These are phyloP conservation scores for Crioceris asparagi DNA, from an alignment of 2,888 invertebrate species.

Conservation along the genomic window DNA sequence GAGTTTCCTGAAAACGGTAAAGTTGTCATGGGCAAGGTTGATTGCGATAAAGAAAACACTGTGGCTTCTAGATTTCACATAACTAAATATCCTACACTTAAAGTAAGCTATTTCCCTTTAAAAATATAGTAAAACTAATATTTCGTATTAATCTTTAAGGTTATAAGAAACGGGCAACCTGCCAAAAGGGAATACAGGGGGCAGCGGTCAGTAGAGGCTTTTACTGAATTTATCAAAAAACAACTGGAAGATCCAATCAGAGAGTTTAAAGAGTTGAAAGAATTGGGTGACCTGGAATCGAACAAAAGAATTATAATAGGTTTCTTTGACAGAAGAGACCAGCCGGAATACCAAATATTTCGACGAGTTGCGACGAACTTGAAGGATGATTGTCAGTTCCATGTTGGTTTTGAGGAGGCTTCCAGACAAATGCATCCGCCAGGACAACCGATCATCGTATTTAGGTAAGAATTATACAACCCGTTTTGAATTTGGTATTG, in stretches of 20 bases:
- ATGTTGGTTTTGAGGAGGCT: conserved; percentile 79
- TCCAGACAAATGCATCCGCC: conserved; percentile 78
- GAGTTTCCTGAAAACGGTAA: conserved; percentile 71
- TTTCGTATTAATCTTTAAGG: too few species aligned
- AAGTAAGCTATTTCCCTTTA: conserved; percentile 39
- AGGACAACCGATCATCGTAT: conserved; percentile 72
- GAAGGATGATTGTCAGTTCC: conserved; percentile 93
- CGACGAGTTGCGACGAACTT: conserved; percentile 74
- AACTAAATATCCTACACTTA: conserved; percentile 96
- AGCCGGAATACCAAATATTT: conserved; percentile 70
- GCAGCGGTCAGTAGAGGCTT: conserved; percentile 81
- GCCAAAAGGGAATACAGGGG: conserved; percentile 85
- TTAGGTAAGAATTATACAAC: conserved; percentile 29
- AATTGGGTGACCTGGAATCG: conserved; percentile 65
- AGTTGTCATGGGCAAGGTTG: conserved; percentile 92
- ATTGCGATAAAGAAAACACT: conserved; percentile 86
- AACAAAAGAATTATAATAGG: conserved; percentile 79
- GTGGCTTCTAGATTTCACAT: conserved; percentile 90
- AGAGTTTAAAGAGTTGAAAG: conserved; percentile 62
- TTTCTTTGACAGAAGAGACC: conserved; percentile 74
- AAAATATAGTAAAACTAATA: too few species aligned
- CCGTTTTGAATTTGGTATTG: neutral
- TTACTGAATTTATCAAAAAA: conserved; percentile 77
- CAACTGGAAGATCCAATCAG: conserved; percentile 80
- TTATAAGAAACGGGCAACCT: conserved; percentile 84